Conservation (phyloP, 2,113 vertebrate species). For the Saccopteryx bilineata region DNA sequence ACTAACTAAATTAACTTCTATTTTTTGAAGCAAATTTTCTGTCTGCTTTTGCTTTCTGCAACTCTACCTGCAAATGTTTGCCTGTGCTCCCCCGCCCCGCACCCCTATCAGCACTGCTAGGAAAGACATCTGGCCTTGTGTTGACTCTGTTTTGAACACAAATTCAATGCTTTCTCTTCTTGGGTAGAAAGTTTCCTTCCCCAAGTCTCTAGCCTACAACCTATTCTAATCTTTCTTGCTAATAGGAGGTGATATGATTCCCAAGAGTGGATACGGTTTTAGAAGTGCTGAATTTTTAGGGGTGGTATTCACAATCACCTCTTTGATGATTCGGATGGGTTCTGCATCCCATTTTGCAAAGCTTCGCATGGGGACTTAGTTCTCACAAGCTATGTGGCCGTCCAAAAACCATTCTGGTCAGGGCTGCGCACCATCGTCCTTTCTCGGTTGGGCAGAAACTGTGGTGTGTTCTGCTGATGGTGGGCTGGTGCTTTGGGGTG, state of each 20-base stretch:
- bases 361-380: neutral
- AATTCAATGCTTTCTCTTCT: neutral
- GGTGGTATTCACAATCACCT: neutral
- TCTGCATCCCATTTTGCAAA: neutral
- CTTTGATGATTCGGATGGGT: neutral
- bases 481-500: no score
- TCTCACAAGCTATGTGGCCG: neutral
- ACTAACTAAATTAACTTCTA: neutral
- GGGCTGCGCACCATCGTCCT: accelerated
- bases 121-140: neutral
- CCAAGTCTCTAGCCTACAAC: neutral
- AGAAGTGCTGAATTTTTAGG: neutral
- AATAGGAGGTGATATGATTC: neutral
- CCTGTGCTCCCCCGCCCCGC: no score
- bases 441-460: neutral
- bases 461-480: accelerated
- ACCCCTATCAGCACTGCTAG: no score
- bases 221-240: neutral
- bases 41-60: neutral
- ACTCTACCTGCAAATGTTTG: no score
- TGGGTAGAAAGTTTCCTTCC: neutral
- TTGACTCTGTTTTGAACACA: neutral
- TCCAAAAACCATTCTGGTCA: accelerated
- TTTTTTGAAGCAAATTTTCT: neutral
- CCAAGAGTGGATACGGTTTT: neutral